phyloP scores from a whole-genome alignment of 2,888 invertebrate species.

The Nemotelus nigrinus region DNA sequence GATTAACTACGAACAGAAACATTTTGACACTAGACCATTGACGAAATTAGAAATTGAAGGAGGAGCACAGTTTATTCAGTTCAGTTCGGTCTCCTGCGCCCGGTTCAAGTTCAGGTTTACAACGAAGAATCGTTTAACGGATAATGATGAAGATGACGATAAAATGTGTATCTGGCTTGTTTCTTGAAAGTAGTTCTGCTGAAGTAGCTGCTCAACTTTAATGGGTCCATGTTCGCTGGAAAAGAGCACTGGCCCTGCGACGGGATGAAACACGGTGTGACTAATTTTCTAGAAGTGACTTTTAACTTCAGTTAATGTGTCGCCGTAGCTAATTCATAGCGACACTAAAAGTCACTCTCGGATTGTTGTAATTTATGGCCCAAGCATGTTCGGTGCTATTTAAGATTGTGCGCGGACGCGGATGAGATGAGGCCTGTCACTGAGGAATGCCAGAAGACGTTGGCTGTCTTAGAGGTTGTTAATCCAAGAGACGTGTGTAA shows the following conservation, averaged over 20 bases:
- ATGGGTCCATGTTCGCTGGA: constrained; percentile 44
- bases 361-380: constrained; percentile 50
- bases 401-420: constrained; percentile 22
- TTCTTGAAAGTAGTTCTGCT: not conserved
- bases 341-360: constrained; percentile 51
- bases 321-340: constrained; percentile 50
- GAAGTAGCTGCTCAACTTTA: constrained; percentile 26
- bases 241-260: not conserved
- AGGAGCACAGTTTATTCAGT: not conserved
- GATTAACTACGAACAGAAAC: constrained; percentile 49
- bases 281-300: constrained; percentile 48
- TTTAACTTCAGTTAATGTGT: constrained; percentile 48
- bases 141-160: constrained; percentile 31
- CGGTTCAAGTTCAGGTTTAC: constrained; percentile 26
- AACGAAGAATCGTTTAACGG: constrained; percentile 28
- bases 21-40: constrained; percentile 49
- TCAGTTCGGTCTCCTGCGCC: not conserved
- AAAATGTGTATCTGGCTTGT: too few relatives aligned
- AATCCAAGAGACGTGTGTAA: not conserved
- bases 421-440: constrained; percentile 9
- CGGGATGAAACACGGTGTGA: constrained; percentile 45
- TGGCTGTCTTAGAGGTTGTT: not conserved
- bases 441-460: constrained; percentile 2
- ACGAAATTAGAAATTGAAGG: constrained; percentile 46
- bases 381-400: constrained; percentile 45